Evolutionary conservation across 2,113 vertebrate species (phyloP).

Genomic region (Grammomys surdaster): DNA sequence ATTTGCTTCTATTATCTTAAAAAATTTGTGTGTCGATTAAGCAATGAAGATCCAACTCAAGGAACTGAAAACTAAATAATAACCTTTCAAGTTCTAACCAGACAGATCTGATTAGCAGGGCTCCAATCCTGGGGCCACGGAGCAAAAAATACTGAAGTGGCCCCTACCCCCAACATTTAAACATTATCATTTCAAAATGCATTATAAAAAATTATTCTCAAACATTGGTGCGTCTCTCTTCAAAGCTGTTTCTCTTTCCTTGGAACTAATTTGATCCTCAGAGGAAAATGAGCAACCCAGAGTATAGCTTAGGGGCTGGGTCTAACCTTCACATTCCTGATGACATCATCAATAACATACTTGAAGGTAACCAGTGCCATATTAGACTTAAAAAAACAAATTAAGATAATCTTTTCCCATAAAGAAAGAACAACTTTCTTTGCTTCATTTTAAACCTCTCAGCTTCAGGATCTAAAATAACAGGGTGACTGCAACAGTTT

Average conservation of each 20-base stretch:
- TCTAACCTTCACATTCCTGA: not conserved
- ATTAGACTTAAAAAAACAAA: not conserved
- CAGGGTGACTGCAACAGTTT: not conserved
- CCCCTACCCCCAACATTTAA: not conserved
- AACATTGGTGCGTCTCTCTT: not conserved
- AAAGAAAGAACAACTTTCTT: slow-evolving; percentile 2
- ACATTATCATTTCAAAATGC: not conserved
- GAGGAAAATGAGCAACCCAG: not conserved
- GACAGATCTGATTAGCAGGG: not conserved
- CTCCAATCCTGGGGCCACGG: not conserved
- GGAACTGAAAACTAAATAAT: not conserved
- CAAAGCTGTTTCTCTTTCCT: not conserved
- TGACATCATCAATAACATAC: not conserved
- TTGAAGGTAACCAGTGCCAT: not conserved
- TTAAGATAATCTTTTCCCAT: slow-evolving; percentile 15
- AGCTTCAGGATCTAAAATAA: slow-evolving; percentile 27
- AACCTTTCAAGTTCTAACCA: not conserved
- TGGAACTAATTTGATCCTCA: not conserved
- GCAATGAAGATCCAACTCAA: not conserved
- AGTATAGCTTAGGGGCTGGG: not conserved
- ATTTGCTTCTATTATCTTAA: slow-evolving; percentile 21
- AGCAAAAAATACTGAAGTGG: not conserved
- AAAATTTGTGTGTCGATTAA: not conserved
- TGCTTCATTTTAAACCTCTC: slow-evolving; percentile 7
- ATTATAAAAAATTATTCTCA: not conserved